A percentile compares a stretch with the other conserved stretches of the same genome.
Evolutionary conservation across 2,888 invertebrate species (phyloP).

Genomic region (Isotomurus palustris): DNA sequence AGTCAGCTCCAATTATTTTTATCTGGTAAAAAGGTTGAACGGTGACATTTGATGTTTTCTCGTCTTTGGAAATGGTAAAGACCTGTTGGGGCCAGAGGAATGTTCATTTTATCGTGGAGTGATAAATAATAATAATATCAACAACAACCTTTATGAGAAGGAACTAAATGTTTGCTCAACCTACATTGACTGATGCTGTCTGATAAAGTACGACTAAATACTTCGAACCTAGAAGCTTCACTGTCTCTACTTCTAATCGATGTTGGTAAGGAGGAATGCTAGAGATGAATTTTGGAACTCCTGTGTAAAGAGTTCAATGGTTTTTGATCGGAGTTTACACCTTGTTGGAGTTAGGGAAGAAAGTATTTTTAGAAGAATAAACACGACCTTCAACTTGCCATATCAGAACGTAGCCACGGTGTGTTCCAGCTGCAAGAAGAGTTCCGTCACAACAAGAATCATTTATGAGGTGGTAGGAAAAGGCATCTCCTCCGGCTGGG

Average conservation of each 20-base stretch:
- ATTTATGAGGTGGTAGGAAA: background rate
- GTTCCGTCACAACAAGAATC: slow-evolving; percentile 15
- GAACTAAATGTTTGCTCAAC: background rate
- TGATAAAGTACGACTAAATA: slow-evolving; percentile 20
- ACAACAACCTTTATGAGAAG: no score
- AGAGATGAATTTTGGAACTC: slow-evolving; percentile 14
- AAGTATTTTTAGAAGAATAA: no score
- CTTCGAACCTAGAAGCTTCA: slow-evolving; percentile 7
- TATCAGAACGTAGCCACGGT: slow-evolving; percentile 17
- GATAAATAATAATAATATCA: no score
- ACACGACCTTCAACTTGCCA: slow-evolving; percentile 24
- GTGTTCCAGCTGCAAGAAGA: slow-evolving; percentile 13
- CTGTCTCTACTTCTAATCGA: slow-evolving; percentile 14
- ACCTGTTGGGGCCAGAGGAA: no score
- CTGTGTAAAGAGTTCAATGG: no score
- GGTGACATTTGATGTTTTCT: no score
- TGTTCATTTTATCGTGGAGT: no score
- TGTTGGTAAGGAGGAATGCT: slow-evolving; percentile 4
- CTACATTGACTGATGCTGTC: slow-evolving; percentile 7
- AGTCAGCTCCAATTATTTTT: no score
- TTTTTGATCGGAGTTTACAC: no score
- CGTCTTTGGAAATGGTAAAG: no score
- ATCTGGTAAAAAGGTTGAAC: no score
- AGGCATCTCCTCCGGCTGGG: background rate
- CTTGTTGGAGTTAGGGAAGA: no score